Percentiles rank a stretch among this genome's conserved stretches.
Evolutionary conservation across 2,797 vertebrate species (phyloP).

Genomic region (Poecilia gillii): DNA sequence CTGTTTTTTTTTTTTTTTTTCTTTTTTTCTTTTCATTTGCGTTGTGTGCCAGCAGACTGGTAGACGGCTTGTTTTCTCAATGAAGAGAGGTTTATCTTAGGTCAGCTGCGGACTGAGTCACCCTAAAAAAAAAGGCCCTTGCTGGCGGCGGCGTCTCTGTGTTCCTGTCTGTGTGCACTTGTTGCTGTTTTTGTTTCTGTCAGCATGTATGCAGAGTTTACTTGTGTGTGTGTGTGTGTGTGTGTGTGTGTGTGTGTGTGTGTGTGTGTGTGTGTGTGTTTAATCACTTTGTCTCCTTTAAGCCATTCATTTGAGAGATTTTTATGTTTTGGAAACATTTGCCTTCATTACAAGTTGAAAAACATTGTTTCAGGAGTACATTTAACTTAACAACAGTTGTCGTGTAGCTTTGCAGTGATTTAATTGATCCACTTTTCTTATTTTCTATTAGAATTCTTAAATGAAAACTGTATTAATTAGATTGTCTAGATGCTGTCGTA

Average conservation of each 20-base stretch:
- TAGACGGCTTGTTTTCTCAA: constrained; percentile 47
- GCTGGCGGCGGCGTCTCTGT: constrained; percentile 34
- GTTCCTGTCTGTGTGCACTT: constrained; percentile 57
- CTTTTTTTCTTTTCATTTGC: neutral
- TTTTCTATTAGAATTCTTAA: neutral
- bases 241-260: constrained; percentile 31
- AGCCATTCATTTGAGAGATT: constrained; percentile 39
- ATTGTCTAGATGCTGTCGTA: neutral
- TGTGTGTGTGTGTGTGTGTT: constrained; percentile 20
- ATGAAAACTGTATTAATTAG: neutral
- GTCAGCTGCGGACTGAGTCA: constrained; percentile 49
- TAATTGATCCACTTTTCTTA: neutral
- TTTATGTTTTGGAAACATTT: constrained; percentile 20
- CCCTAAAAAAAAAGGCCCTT: constrained; percentile 29
- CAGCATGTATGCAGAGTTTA: constrained; percentile 42
- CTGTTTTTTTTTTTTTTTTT: neutral
- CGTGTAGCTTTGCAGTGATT: neutral
- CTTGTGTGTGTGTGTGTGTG: constrained; percentile 22
- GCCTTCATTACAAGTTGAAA: neutral
- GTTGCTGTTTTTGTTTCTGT: constrained; percentile 61
- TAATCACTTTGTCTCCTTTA: constrained; percentile 38
- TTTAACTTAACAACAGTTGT: neutral
- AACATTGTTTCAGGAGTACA: neutral
- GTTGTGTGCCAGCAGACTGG: constrained; percentile 23
- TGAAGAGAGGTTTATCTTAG: constrained; percentile 53